phyloP scores from a whole-genome alignment of 2,113 vertebrate genomes.

The Ictidomys tridecemlineatus region DNA sequence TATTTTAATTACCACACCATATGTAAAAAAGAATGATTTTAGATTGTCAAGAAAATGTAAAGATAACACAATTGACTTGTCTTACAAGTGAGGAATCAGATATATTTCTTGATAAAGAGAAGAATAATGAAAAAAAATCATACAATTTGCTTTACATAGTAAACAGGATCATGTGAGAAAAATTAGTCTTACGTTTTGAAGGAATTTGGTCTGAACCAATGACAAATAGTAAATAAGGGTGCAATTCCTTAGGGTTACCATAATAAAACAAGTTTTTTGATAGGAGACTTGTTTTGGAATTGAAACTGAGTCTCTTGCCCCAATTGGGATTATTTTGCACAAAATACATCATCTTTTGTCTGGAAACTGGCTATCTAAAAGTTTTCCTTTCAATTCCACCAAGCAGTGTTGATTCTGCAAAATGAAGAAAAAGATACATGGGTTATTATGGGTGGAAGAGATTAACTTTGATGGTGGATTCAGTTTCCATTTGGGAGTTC shows the following conservation, averaged over 20 bases:
- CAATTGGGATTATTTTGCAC: slow-evolving; percentile 10
- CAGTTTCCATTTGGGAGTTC: slow-evolving; percentile 25
- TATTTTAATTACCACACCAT: background rate
- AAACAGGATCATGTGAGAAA: background rate
- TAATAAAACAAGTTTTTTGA: slow-evolving; percentile 29
- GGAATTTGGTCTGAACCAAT: slow-evolving; percentile 8
- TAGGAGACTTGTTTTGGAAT: background rate
- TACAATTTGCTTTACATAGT: background rate
- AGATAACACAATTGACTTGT: background rate
- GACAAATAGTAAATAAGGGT: background rate
- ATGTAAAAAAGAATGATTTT: background rate
- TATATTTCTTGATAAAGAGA: background rate
- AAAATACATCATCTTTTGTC: slow-evolving; percentile 29
- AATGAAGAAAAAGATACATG: slow-evolving; percentile 39
- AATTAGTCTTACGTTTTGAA: background rate
- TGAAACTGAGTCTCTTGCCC: background rate
- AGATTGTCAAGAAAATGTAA: background rate
- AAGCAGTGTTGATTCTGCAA: slow-evolving; percentile 14
- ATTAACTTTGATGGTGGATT: background rate
- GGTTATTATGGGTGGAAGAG: slow-evolving; percentile 50
- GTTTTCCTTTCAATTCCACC: slow-evolving; percentile 46
- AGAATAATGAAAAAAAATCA: background rate
- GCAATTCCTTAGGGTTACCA: background rate
- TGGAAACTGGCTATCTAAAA: slow-evolving; percentile 43
- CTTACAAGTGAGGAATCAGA: background rate